Conservation (phyloP, 2,888 invertebrate genomes). For the Homarus gammarus region DNA sequence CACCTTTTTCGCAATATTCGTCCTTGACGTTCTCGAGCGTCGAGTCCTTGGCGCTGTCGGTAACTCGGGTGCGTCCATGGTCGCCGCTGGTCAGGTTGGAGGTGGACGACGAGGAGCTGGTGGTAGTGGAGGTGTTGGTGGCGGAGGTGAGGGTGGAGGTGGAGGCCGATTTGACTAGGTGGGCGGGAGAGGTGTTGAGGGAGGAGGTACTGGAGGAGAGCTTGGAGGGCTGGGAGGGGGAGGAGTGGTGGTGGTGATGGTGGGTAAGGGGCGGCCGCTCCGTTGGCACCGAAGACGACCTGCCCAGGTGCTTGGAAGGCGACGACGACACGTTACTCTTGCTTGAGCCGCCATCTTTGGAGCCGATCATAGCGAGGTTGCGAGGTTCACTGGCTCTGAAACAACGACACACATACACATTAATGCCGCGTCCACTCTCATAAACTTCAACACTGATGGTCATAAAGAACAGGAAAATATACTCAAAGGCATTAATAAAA, state of each 20-base stretch:
- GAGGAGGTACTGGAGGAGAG: slow-evolving; percentile 50
- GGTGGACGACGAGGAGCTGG: slow-evolving; percentile 19
- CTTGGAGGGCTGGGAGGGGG: slow-evolving; percentile 22
- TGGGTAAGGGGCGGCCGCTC: slow-evolving; percentile 50
- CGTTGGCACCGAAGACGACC: slow-evolving; percentile 63
- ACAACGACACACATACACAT: slow-evolving; percentile 1
- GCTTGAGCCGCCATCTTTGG: slow-evolving; percentile 42
- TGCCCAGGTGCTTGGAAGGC: slow-evolving; percentile 59
- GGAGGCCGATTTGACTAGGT: slow-evolving; percentile 64
- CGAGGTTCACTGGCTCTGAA: slow-evolving; percentile 41
- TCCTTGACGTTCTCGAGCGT: slow-evolving; percentile 43
- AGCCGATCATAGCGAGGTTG: slow-evolving; percentile 48
- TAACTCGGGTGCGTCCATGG: slow-evolving; percentile 7
- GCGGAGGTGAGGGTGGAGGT: slow-evolving; percentile 62
- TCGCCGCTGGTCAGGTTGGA: neutral
- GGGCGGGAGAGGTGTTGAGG: slow-evolving; percentile 36
- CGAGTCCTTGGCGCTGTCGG: slow-evolving; percentile 21
- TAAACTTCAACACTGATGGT: neutral
- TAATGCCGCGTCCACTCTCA: neutral
- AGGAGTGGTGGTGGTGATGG: neutral
- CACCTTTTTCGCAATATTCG: slow-evolving; percentile 52
- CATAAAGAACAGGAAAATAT: too few relatives aligned
- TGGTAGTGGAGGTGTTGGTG: slow-evolving; percentile 21
- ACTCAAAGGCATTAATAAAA: too few relatives aligned
- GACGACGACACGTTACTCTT: slow-evolving; percentile 22